These are phyloP conservation scores for Ceyx cyanopectus DNA, from an alignment of 2,113 vertebrate genomes.

Conservation along the genomic window DNA sequence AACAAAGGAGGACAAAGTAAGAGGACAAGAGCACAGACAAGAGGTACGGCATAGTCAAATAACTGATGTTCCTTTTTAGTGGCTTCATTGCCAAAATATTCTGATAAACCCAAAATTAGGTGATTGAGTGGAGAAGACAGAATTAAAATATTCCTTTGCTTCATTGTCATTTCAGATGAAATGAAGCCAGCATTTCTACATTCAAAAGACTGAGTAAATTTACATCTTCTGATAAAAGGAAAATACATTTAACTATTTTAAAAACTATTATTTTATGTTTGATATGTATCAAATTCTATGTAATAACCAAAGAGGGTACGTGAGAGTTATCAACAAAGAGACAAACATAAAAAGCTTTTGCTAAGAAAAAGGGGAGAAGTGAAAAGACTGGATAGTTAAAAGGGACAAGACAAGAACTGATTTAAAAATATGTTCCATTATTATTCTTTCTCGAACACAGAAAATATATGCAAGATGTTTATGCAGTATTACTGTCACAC, in stretches of 20 bases:
- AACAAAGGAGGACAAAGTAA: background rate
- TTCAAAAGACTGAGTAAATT: background rate
- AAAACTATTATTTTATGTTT: background rate
- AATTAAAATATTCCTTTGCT: background rate
- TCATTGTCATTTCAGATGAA: background rate
- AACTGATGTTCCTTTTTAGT: background rate
- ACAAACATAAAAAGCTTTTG: background rate
- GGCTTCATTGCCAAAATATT: background rate
- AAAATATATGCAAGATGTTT: background rate
- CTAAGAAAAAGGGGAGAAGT: background rate
- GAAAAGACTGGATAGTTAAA: background rate
- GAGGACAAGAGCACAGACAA: background rate
- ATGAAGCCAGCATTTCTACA: background rate
- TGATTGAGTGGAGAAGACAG: background rate
- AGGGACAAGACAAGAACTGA: background rate
- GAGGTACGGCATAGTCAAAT: background rate
- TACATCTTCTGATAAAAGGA: background rate
- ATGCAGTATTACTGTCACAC: background rate
- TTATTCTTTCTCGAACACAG: background rate
- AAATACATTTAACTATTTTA: conserved; percentile 1
- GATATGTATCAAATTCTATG: background rate
- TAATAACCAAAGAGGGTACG: background rate
- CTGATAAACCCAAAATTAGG: background rate
- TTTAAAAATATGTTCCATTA: background rate
- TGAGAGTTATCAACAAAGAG: background rate